These are phyloP conservation scores for Ammodramus savannarum DNA, from an alignment of 2,113 vertebrate genomes.

Conservation along the genomic window DNA sequence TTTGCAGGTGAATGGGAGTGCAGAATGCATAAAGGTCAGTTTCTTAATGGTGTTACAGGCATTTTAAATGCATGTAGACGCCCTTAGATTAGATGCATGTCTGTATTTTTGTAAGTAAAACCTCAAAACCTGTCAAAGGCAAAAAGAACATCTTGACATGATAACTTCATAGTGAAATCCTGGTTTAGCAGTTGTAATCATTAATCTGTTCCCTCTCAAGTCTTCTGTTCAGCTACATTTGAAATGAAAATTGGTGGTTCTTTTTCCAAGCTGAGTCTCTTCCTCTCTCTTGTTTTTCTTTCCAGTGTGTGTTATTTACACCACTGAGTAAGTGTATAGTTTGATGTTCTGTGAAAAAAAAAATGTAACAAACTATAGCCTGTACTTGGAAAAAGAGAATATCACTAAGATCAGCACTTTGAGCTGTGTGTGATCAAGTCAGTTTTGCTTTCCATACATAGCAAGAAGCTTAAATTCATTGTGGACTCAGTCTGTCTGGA, in stretches of 20 bases:
- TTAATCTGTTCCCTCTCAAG: neutral
- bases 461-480: neutral
- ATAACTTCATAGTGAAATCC: neutral
- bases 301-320: neutral
- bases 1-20: neutral
- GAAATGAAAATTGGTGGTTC: slow-evolving; percentile 4
- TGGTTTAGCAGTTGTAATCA: neutral
- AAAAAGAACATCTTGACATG: neutral
- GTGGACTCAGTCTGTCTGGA: neutral
- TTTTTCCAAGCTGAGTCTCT: slow-evolving; percentile 8
- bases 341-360: neutral
- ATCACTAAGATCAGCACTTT: neutral
- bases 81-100: neutral
- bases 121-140: neutral
- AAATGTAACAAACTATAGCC: neutral
- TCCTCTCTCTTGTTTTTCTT: slow-evolving; percentile 7
- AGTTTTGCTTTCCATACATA: neutral
- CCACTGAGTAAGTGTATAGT: neutral
- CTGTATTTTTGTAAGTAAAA: neutral
- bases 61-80: neutral
- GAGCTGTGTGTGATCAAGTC: neutral
- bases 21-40: neutral
- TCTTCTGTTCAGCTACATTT: slow-evolving; percentile 21
- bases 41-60: neutral
- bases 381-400: neutral